These are phyloP conservation scores for Pseudopodoces humilis DNA, from an alignment of 2,113 vertebrate species.

Conservation along the genomic window DNA sequence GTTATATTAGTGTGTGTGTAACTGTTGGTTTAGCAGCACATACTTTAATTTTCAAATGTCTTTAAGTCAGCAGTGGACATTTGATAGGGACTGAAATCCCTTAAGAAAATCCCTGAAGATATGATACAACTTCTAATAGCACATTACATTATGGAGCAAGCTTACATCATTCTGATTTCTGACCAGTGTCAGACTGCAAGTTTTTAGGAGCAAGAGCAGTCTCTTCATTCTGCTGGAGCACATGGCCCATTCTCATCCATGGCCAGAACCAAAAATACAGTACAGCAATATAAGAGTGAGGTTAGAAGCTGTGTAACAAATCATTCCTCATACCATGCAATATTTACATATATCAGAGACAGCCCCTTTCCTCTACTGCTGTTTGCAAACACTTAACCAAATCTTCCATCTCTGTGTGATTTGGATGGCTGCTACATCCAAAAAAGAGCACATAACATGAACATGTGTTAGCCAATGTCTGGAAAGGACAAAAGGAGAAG, in stretches of 20 bases:
- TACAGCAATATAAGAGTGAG: not conserved
- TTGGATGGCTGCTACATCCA: not conserved
- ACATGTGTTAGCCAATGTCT: not conserved
- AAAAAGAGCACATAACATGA: not conserved
- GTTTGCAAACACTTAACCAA: not conserved
- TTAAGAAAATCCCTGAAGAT: not conserved
- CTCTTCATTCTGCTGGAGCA: not conserved
- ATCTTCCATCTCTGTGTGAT: too few relatives aligned
- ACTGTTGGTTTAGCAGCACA: not conserved
- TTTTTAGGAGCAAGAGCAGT: not conserved
- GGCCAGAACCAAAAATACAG: not conserved
- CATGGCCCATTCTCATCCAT: not conserved
- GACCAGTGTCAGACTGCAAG: not conserved
- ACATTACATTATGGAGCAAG: not conserved
- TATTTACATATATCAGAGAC: not conserved
- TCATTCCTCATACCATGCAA: rapidly evolving
- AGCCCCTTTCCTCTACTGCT: not conserved
- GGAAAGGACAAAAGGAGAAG: not conserved
- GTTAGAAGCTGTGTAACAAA: not conserved
- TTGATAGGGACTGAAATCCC: not conserved
- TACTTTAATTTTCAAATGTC: not conserved
- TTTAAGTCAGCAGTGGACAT: slow-evolving; percentile 9
- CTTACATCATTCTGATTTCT: not conserved
- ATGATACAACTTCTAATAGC: not conserved
- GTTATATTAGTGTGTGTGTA: not conserved